Conservation (phyloP, 2,888 invertebrate species). For the Anoncus sp. region DNA sequence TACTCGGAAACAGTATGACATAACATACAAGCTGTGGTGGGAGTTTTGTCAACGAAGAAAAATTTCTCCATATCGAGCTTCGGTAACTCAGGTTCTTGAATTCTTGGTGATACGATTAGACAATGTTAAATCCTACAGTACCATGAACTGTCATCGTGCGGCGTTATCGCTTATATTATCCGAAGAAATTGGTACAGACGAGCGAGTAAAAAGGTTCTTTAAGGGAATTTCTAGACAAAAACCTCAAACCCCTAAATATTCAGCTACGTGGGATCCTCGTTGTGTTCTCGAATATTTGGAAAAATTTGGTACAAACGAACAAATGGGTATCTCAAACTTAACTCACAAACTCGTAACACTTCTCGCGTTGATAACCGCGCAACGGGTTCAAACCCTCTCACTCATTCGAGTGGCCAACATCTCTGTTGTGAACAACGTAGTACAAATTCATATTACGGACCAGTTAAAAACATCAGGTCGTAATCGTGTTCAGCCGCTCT, state of each 20-base stretch:
- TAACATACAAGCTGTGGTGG: too few species aligned
- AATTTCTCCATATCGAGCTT: background rate
- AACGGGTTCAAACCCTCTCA: too few species aligned
- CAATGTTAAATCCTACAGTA: background rate
- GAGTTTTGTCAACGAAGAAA: background rate
- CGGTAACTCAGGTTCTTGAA: background rate
- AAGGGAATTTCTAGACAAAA: background rate
- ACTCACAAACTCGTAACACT: too few species aligned
- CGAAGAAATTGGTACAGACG: background rate
- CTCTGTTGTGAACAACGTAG: too few species aligned
- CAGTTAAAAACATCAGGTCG: too few species aligned
- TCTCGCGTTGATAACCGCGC: too few species aligned
- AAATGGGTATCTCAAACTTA: too few species aligned
- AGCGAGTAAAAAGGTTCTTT: background rate
- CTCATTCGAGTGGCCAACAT: too few species aligned
- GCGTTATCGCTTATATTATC: conserved; percentile 5
- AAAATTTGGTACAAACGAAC: too few species aligned
- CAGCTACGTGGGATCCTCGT: too few species aligned
- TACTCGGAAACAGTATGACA: background rate
- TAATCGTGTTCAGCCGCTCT: too few species aligned
- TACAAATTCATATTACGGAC: too few species aligned
- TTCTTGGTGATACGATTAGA: background rate
- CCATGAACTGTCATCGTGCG: conserved; percentile 4
- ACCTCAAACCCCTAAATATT: background rate
- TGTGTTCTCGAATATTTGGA: background rate